These are phyloP conservation scores for Carollia perspicillata DNA, from an alignment of 2,113 vertebrate species.

Conservation along the genomic window DNA sequence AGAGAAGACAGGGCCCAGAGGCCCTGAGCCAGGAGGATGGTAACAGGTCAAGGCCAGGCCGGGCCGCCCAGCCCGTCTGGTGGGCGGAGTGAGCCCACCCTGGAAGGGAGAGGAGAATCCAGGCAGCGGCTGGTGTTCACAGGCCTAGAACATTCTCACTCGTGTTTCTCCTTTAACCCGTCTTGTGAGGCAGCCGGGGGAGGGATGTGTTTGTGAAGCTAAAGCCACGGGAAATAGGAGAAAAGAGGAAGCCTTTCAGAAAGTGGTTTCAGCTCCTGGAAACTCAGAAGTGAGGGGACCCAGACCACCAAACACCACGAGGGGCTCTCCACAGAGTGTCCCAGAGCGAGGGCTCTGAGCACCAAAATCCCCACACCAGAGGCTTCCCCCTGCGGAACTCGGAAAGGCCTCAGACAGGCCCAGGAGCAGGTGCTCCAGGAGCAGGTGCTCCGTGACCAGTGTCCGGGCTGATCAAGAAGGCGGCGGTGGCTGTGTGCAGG, in stretches of 20 bases:
- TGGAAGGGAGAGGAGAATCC: rapidly evolving
- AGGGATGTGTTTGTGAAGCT: too few relatives aligned
- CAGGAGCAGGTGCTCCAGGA: rapidly evolving
- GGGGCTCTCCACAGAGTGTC: rapidly evolving
- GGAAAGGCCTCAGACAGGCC: not conserved
- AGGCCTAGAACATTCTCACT: not conserved
- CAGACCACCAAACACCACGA: rapidly evolving
- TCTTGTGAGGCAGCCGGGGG: not conserved
- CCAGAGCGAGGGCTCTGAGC: not conserved
- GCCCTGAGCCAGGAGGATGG: not conserved
- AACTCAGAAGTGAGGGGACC: not conserved
- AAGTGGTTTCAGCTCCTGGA: not conserved
- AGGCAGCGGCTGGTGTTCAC: rapidly evolving
- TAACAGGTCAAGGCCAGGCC: too few relatives aligned
- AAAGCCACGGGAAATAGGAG: not conserved
- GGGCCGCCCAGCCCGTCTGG: rapidly evolving
- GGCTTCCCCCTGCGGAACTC: rapidly evolving
- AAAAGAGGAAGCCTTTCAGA: not conserved
- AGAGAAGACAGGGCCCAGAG: not conserved
- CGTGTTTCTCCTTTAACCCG: not conserved
- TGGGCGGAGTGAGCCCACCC: rapidly evolving
- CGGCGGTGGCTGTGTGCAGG: rapidly evolving
- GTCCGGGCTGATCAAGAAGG: not conserved
- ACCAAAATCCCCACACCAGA: not conserved
- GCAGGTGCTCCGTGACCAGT: rapidly evolving